phyloP scores from a whole-genome alignment of 2,888 invertebrate genomes.

The Macropis europaea region DNA sequence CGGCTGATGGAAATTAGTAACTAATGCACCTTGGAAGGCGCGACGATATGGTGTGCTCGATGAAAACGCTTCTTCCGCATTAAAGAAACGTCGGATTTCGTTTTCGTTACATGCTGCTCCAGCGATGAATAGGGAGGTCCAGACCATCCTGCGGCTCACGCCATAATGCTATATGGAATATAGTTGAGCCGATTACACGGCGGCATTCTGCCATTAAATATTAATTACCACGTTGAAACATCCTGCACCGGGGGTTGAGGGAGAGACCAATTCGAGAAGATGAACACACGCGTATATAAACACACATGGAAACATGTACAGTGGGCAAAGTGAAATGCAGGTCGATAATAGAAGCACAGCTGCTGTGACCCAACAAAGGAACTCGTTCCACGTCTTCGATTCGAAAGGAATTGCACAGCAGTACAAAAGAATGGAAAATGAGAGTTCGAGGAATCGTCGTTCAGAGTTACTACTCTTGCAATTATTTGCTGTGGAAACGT shows the following conservation, averaged over 20 bases:
- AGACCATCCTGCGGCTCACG: neutral
- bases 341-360: constrained; percentile 39
- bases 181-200: constrained; percentile 61
- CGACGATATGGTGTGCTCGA: constrained; percentile 3
- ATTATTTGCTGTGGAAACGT: neutral
- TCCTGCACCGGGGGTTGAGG: constrained; percentile 26
- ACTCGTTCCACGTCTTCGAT: constrained; percentile 12
- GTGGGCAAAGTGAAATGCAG: constrained; percentile 15
- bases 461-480: neutral
- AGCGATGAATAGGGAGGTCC: constrained; percentile 25
- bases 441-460: neutral
- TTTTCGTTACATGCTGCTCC: constrained; percentile 9
- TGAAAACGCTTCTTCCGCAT: constrained; percentile 23
- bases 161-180: constrained; percentile 48
- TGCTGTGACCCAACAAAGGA: constrained; percentile 29
- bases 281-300: neutral
- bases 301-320: neutral
- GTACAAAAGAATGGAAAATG: constrained; percentile 23
- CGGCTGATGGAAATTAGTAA: constrained; percentile 1
- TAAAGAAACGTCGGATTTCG: constrained; percentile 35
- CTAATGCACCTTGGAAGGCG: constrained; percentile 9
- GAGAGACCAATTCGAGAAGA: constrained; percentile 16
- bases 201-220: constrained; percentile 56
- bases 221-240: constrained; percentile 56
- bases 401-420: constrained; percentile 11